Evolutionary conservation across 1,140 invertebrate species (phyloP).

Genomic region (Sesamia nonagrioides): DNA sequence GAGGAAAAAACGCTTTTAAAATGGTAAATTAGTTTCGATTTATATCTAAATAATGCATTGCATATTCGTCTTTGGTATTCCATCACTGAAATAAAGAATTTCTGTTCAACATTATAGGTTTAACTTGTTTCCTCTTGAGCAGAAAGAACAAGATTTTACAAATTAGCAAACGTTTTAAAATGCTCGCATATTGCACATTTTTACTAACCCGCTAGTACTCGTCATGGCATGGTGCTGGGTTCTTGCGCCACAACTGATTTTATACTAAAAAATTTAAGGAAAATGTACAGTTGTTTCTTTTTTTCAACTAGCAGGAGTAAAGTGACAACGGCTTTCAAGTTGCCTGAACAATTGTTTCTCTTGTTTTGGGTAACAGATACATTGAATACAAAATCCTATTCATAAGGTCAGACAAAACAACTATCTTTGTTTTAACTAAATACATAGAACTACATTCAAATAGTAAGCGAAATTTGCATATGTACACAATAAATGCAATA

Average conservation of each 20-base stretch:
- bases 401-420: neutral
- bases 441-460: neutral
- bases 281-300: conserved; percentile 31
- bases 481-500: neutral
- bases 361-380: neutral
- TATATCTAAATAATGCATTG: neutral
- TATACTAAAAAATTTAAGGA: conserved; percentile 5
- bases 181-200: conserved; percentile 6
- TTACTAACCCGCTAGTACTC: neutral
- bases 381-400: neutral
- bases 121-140: neutral
- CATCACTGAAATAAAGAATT: conserved; percentile 3
- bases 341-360: neutral
- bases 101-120: neutral
- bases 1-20: conserved; percentile 8
- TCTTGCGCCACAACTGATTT: conserved; percentile 13
- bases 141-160: conserved; percentile 18
- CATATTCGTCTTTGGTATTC: neutral
- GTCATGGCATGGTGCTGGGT: neutral
- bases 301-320: neutral
- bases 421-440: neutral
- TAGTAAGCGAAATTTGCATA: neutral
- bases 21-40: neutral
- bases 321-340: conserved; percentile 8
- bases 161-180: conserved; percentile 28